These are phyloP conservation scores for Myotis myotis DNA, from an alignment of 2,797 vertebrate genomes.

Conservation along the genomic window DNA sequence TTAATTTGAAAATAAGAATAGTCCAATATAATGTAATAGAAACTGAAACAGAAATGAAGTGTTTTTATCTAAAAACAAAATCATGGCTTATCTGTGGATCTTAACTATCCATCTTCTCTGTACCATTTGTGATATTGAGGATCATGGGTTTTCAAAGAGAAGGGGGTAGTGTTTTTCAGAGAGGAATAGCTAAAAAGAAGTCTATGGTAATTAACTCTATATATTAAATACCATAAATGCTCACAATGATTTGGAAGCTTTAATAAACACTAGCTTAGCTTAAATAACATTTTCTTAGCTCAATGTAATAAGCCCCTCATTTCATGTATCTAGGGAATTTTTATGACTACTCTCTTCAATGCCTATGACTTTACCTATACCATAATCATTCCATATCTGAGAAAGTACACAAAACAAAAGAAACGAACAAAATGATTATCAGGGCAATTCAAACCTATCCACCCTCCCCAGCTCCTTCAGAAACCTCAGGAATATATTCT, in stretches of 20 bases:
- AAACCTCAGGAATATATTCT: background rate
- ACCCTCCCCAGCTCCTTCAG: background rate
- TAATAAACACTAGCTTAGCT: background rate
- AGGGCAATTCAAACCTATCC: background rate
- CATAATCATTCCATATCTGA: background rate
- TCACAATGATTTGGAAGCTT: background rate
- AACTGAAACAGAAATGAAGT: background rate
- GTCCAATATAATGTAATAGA: background rate
- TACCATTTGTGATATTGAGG: background rate
- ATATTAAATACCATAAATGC: background rate
- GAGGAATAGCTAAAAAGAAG: background rate
- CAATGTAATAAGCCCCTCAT: background rate
- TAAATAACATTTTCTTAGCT: background rate
- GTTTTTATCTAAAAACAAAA: background rate
- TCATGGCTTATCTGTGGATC: background rate
- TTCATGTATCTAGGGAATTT: background rate
- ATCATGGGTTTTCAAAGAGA: background rate
- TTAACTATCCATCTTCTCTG: background rate
- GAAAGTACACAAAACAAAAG: background rate
- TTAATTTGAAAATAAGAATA: background rate
- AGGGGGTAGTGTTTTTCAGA: background rate
- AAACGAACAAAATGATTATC: background rate
- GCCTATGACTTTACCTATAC: background rate
- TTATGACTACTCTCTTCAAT: background rate
- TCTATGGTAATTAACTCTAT: background rate